Conservation (phyloP, 1,140 invertebrate species). For the Teleogryllus occipitalis region DNA sequence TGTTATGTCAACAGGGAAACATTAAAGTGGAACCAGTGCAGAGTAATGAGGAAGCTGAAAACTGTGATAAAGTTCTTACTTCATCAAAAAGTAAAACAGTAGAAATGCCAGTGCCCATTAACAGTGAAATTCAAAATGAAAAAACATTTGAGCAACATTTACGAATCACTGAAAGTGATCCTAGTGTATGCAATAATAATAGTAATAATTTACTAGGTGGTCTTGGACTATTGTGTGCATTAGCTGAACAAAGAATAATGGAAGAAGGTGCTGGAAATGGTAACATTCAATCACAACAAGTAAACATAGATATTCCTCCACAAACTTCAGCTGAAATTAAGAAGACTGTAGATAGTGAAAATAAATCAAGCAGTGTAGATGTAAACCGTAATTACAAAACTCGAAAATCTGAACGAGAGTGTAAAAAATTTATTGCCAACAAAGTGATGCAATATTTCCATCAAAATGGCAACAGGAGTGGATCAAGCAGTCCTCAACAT, state of each 20-base stretch:
- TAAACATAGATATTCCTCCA: slow-evolving; percentile 6
- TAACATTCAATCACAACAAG: slow-evolving; percentile 11
- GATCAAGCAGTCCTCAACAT: slow-evolving; percentile 16
- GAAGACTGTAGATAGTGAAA: background rate
- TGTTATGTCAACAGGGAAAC: slow-evolving; percentile 14
- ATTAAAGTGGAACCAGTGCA: background rate
- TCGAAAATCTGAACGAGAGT: slow-evolving; percentile 38
- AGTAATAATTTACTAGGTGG: slow-evolving; percentile 46
- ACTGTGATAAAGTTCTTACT: slow-evolving; percentile 13
- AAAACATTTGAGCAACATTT: background rate
- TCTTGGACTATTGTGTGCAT: slow-evolving; percentile 68
- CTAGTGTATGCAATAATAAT: background rate
- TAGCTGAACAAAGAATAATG: slow-evolving; percentile 75
- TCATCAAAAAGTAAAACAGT: background rate
- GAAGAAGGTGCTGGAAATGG: slow-evolving; percentile 48
- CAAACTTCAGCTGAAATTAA: background rate
- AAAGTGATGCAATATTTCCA: slow-evolving; percentile 29
- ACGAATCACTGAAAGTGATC: background rate
- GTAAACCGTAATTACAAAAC: slow-evolving; percentile 37
- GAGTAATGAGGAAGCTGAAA: background rate
- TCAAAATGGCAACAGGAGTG: slow-evolving; percentile 39
- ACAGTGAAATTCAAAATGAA: background rate
- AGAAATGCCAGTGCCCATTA: background rate
- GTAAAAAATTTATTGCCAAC: slow-evolving; percentile 38
- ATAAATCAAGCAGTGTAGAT: slow-evolving; percentile 20